Evolutionary conservation across 2,113 vertebrate genomes (phyloP), one percentile per base, ranked within the genome.

Genomic region (Hiodon tergisus): DNA sequence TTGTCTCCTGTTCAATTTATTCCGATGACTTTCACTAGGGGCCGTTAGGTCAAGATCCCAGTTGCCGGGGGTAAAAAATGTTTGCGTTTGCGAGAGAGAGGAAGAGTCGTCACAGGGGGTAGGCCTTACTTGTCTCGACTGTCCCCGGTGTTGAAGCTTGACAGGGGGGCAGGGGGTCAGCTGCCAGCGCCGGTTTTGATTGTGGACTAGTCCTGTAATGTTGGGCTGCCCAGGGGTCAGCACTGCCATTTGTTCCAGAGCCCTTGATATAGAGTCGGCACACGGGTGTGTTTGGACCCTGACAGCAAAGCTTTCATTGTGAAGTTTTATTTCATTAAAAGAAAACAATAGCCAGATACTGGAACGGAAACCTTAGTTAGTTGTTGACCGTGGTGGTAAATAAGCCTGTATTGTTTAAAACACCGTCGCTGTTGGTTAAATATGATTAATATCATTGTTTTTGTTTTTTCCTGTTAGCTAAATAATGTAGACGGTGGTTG

Each of bases 161-260:
- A 81, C 85, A 83, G 78, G 81, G 75, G 13, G 78, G 58, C 58
- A 88, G 89, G 87, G 88, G 91, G 88, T 89, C 90, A 87, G 76
- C 87, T 90, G 89, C 91, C 89, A 91, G 87, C 81, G 78, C 83
- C 81, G 85, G 86, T 84, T 79, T 90, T 91, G 84, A 85, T 88
- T 89, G 86, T 86, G 86, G 85, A 84, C 88, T 86, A 85, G 84
- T 83, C 83, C 83, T 88, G 88, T 88, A 88, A 85, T 89, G 85
- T 89, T 85, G 59, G 81, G 78, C 53, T 78, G 63, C 71, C 79
- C n/a, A 14, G 83, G 88, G 87, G 87, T 89, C 89, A 90, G 81
- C 81, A 83, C 83, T 86, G 86, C 87, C 86, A 92, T 91, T 92
- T 89, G 86, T 92, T 86, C 84, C 81, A 74, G 80, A 81, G 84